Conservation (phyloP, 2,888 invertebrate genomes). For the Myathropa florea region DNA sequence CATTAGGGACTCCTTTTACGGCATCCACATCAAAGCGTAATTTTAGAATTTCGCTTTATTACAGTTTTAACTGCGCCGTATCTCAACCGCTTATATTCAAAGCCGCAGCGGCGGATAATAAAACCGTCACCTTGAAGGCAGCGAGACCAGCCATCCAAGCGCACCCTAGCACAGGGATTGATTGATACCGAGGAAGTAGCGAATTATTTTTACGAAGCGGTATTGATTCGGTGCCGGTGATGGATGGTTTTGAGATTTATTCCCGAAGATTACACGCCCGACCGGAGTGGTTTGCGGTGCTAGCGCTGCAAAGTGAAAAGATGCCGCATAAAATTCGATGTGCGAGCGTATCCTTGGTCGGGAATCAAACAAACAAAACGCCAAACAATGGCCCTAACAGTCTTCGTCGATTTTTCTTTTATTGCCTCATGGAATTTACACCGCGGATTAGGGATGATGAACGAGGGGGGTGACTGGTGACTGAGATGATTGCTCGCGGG, state of each 20-base stretch:
- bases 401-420: constrained; percentile 21
- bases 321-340: constrained; percentile 15
- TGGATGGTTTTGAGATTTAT: constrained; percentile 43
- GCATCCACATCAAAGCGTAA: constrained; percentile 4
- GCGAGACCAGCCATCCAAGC: neutral
- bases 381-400: constrained; percentile 19
- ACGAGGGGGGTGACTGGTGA: neutral
- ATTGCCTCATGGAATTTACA: constrained; percentile 15
- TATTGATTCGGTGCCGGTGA: constrained; percentile 17
- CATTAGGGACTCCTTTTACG: neutral
- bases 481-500: neutral
- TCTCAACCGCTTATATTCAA: neutral
- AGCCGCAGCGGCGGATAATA: constrained; percentile 3
- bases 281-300: neutral
- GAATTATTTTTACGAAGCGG: constrained; percentile 36
- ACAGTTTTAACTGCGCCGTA: constrained; percentile 31
- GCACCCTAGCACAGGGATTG: neutral
- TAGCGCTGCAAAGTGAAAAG: constrained; percentile 24
- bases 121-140: constrained; percentile 18
- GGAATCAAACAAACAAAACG: constrained; percentile 40
- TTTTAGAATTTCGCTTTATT: constrained; percentile 31
- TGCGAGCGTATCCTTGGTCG: neutral
- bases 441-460: neutral
- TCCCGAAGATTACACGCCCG: constrained; percentile 29
- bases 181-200: constrained; percentile 27